phyloP scores from a whole-genome alignment of 2,888 invertebrate species.

The Catocala sponsa region DNA sequence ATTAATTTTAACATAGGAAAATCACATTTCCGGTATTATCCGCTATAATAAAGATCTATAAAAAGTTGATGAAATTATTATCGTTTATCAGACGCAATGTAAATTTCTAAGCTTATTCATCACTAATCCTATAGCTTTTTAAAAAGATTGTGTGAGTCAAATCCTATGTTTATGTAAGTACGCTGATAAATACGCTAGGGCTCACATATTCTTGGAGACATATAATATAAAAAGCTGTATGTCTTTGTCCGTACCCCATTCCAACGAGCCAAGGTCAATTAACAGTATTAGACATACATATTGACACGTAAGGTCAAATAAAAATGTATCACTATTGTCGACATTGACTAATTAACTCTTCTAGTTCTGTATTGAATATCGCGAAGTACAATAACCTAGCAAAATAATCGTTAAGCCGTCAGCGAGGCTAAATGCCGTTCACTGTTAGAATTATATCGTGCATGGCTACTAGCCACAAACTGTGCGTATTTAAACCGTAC shows the following conservation, averaged over 20 bases:
- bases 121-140: too few relatives aligned
- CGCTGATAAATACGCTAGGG: too few relatives aligned
- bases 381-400: constrained; percentile 36
- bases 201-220: too few relatives aligned
- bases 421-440: constrained; percentile 48
- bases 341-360: constrained; percentile 20
- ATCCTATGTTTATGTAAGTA: too few relatives aligned
- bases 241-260: not conserved
- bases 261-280: not conserved
- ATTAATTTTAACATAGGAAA: too few relatives aligned
- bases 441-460: constrained; percentile 46
- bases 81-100: too few relatives aligned
- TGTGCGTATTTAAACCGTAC: constrained; percentile 43
- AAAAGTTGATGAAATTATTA: too few relatives aligned
- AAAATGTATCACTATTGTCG: constrained; percentile 12
- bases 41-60: too few relatives aligned
- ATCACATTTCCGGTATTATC: too few relatives aligned
- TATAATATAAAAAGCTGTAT: too few relatives aligned
- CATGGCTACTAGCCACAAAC: constrained; percentile 44
- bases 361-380: constrained; percentile 12
- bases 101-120: too few relatives aligned
- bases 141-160: too few relatives aligned
- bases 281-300: not conserved
- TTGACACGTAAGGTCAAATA: constrained; percentile 13
- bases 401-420: constrained; percentile 29